Base-by-base conservation (phyloP, 2,797 vertebrate species). In the Australoheros facetus region DNA sequence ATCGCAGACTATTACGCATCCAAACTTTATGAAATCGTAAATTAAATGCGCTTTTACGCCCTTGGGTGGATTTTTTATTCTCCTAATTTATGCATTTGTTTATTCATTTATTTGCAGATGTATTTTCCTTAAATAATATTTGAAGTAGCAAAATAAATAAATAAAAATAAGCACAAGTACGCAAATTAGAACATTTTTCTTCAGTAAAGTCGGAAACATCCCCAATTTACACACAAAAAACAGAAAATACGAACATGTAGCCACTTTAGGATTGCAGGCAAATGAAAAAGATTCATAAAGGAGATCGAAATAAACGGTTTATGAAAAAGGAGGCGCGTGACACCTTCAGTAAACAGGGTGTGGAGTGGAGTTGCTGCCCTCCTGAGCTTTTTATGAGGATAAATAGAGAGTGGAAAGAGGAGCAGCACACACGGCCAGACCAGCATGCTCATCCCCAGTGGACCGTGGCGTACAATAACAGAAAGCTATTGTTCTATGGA, bases 401-500 rank as follows among this genome's bases (percentile, higher is more conserved):
- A 66, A 84, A 78, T 12, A 76, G 79, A 71, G 51, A n/a, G 60
- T 45, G 37, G 37, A 45, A 17, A 39, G 37, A 75, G 53, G 69
- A 73, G 62, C 71, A 71, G 71, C 76, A 64, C 64, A 28, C 78
- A 17, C 74, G 30, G 42, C 13, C 60, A 64, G 60, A 45, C 17
- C 75, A 76, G 59, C 71, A 12, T 0, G 9, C 48, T 56, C 83
- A 37, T 74, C 77, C 85, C 84, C 79, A 58, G 39, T 1, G 86
- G 85, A 83, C 56, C 64, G 62, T 7, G 56, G 37, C 59, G 48
- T 10, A 69, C 75, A 87, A 84, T 75, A 84, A 85, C 83, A 89
- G 23, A 57, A 19, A 74, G 69, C 77, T 69, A 39, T 81, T 87
- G 89, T 92, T 89, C 85, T 75, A 84, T 55, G 75, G 81, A 89